Evolutionary conservation across 2,888 invertebrate species (phyloP), one percentile per base, ranked within the genome.

Genomic region (Amphipyra tragopoginis): DNA sequence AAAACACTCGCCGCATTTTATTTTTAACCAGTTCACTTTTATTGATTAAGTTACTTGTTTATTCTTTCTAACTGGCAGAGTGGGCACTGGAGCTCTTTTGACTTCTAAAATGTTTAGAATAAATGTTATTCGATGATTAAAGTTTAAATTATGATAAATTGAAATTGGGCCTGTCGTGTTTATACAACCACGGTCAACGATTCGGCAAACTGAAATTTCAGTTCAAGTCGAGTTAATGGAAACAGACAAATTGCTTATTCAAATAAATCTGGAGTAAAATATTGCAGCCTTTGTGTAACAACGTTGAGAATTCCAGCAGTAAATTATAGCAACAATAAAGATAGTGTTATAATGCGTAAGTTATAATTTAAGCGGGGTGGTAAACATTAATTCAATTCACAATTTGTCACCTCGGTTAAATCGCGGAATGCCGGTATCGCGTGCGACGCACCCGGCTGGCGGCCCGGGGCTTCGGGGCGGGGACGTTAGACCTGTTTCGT

Each of bases 341-440:
- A 72, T 73, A 75, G 78, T 80, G 60, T 57, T 77, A 72, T 80
- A 82, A 80, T 84, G 86, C 83, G 86, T 83, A 80, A 77, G 82
- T 86, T 86, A 85, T 89, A 87, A 90, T 89, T 86, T 85, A 84
- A 84, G 81, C 83, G 84, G 80, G 84, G 81, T 84, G 82, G 86
- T 88, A 84, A 88, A 90, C 90, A 91, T 92, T 91, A 92, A 91
- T 92, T 92, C 87, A 86, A 92, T 91, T 92, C 87, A 88, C 90
- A 88, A 92, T 93, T 92, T 92, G 92, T 93, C 92, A 92, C 91
- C 89, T 91, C 82, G 76, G 83, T 82, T 87, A 86, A 88, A 88
- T 89, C 88, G 89, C 79, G 71, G 92, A 93, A 93, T 93, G 93
- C 87, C 73, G 84, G 83, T 75, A 90, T 94, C 89, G 93, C 93